Evolutionary conservation across 2,888 invertebrate species (phyloP), one percentile per base, ranked within the genome.

Genomic region (Agrochola lota): DNA sequence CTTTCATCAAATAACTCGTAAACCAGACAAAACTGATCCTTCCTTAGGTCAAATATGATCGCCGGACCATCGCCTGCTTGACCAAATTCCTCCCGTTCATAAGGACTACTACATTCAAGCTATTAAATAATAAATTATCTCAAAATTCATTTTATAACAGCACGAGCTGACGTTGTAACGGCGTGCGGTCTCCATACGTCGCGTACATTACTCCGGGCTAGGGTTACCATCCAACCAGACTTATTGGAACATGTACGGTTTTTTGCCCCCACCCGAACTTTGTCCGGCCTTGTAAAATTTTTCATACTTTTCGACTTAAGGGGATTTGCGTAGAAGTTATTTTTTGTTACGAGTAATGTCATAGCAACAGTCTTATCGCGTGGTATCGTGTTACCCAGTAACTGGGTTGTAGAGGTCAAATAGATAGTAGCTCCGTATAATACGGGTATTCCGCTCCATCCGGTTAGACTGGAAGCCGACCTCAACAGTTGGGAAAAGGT

Each of bases 181-280:
- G 69, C 70, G 77, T 72, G 72, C 76, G 83, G 84, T 78, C 71
- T 69, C 83, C 52, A 78, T 63, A 83, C 71, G 63, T 71, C 62
- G 84, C 66, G 74, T 77, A 68, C 85, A 80, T 85, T 76, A 79
- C 77, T 78, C 73, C 73, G 23, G 8, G n/a, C 35, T 81, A 77
- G 71, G 46, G 46, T 74, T 23, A 49, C 59, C 74, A 35, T 35
- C 26, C 7, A 2, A 23, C 20, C 40, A 6, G 52, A 20, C 1
- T 8, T 71, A 8, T 20, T 15, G 26, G 12, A 8, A 23, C 8
- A 30, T 23, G 8, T n/a, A 43, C 35, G 1, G n/a, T 17, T 43
- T 43, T 20, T 55, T 30, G 55, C 5, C 17, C 0, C 20, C 20
- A 2, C 17, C n/a, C 5, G 17, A 1, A 35, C 11, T 17, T 20